These are phyloP conservation scores for Chaetops frenatus DNA, from an alignment of 2,113 vertebrate genomes.

Conservation along the genomic window DNA sequence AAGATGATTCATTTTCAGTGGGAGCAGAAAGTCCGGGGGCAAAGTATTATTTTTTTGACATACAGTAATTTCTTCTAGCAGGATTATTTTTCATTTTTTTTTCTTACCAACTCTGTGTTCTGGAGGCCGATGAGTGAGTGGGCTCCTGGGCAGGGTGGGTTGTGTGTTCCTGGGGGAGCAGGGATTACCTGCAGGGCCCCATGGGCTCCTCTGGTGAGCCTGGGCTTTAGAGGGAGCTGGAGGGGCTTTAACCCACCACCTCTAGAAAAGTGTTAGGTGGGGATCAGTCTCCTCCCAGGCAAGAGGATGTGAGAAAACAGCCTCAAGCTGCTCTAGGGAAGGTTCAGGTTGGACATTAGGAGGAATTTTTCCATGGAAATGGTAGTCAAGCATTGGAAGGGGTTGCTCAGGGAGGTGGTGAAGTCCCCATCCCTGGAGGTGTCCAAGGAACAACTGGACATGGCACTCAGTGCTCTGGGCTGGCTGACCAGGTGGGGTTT, in stretches of 20 bases:
- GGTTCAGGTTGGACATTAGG: neutral
- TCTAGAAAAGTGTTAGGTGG: neutral
- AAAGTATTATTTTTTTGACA: constrained; percentile 37
- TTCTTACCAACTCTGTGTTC: neutral
- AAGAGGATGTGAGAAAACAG: neutral
- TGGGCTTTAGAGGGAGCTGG: neutral
- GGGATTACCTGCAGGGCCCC: neutral
- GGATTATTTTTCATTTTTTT: neutral
- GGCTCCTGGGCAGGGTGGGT: neutral
- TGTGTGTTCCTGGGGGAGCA: fast-evolving
- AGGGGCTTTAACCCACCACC: neutral
- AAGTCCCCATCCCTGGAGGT: neutral
- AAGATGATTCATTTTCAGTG: constrained; percentile 58
- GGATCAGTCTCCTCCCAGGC: neutral
- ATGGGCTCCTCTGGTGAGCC: fast-evolving
- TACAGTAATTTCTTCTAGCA: neutral
- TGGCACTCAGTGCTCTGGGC: neutral
- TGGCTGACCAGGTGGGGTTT: neutral
- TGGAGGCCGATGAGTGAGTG: neutral
- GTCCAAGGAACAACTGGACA: neutral
- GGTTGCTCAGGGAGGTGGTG: neutral
- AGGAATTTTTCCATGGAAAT: neutral
- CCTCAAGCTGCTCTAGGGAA: neutral
- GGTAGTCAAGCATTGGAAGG: neutral
- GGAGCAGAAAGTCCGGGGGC: constrained; percentile 56